These are phyloP conservation scores for Zonotrichia leucophrys DNA, from an alignment of 2,113 vertebrate genomes.

Conservation along the genomic window DNA sequence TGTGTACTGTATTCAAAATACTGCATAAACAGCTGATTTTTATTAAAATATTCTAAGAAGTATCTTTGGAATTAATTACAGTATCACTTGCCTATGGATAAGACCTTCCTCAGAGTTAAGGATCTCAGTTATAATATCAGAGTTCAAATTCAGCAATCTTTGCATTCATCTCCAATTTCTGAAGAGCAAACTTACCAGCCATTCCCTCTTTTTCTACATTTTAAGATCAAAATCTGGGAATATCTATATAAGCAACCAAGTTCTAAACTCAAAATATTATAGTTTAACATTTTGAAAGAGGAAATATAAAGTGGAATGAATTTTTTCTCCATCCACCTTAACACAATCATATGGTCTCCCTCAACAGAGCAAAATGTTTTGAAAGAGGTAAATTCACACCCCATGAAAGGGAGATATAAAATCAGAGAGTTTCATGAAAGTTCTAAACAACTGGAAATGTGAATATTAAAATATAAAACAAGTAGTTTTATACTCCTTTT, in stretches of 20 bases:
- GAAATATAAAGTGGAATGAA: not conserved
- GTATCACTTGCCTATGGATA: not conserved
- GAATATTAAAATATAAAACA: not conserved
- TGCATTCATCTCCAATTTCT: not conserved
- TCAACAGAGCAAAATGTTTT: not conserved
- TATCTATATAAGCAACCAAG: not conserved
- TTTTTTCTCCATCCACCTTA: not conserved
- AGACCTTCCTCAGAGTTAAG: not conserved
- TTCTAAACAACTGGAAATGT: not conserved
- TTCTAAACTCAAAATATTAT: not conserved
- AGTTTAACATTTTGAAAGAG: not conserved
- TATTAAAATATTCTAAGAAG: not conserved
- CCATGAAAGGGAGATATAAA: not conserved
- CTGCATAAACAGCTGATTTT: not conserved
- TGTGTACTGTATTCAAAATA: not conserved
- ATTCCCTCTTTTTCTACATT: not conserved
- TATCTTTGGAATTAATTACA: not conserved
- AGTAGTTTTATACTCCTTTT: not conserved
- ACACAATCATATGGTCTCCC: not conserved
- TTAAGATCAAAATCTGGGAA: not conserved
- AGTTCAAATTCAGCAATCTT: not conserved
- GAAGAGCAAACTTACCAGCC: not conserved
- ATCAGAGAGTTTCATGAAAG: not conserved
- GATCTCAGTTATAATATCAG: not conserved
- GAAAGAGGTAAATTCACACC: not conserved